phyloP scores from a whole-genome alignment of 1,140 invertebrate genomes.

The Chironomus tepperi region DNA sequence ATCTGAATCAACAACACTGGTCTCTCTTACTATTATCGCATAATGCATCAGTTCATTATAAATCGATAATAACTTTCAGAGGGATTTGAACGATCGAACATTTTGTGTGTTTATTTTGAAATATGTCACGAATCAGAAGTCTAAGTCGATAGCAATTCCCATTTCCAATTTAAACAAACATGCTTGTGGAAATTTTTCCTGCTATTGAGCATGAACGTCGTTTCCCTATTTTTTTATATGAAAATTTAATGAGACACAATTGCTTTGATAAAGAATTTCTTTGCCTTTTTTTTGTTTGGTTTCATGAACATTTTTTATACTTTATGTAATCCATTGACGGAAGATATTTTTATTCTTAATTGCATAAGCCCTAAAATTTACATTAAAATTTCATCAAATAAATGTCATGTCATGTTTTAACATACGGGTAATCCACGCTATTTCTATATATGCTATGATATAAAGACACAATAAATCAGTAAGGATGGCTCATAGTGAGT shows the following conservation, averaged over 20 bases:
- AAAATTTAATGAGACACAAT: no score
- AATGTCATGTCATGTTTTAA: constrained; percentile 8
- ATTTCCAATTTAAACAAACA: no score
- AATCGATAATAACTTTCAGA: background rate
- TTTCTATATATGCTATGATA: background rate
- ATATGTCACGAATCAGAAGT: background rate
- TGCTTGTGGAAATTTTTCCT: no score
- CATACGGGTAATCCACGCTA: background rate
- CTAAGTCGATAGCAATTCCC: no score
- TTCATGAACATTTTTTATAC: background rate
- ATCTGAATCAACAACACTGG: background rate
- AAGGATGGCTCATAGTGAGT: no score
- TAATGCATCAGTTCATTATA: constrained; percentile 1
- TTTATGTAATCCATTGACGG: no score
- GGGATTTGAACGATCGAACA: background rate
- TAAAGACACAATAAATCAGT: no score
- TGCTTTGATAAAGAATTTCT: no score
- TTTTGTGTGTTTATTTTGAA: background rate
- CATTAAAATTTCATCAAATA: constrained; percentile 22
- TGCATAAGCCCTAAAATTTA: constrained; percentile 3
- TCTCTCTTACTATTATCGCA: background rate
- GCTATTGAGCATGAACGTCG: no score
- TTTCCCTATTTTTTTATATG: no score
- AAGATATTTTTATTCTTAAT: background rate
- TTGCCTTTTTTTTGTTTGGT: background rate